Percentiles rank a stretch among this genome's conserved stretches.
Conservation (phyloP, 2,797 vertebrate genomes). For the Sparus aurata region DNA sequence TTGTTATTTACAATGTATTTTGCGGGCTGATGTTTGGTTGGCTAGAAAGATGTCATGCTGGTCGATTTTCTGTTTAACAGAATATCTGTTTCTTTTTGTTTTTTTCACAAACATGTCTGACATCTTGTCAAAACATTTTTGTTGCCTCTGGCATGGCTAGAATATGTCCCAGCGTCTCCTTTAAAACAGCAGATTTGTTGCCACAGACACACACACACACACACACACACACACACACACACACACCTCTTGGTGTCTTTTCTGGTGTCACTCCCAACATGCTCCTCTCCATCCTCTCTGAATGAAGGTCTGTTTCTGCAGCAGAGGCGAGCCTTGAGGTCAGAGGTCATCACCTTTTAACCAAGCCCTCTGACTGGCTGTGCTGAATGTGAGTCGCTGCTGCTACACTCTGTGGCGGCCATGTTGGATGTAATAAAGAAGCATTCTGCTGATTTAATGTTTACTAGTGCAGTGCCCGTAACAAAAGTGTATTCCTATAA, state of each 20-base stretch:
- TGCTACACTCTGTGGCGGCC: background rate
- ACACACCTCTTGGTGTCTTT: background rate
- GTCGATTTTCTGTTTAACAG: too few relatives aligned
- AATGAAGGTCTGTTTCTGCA: conserved; percentile 37
- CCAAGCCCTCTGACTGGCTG: conserved; percentile 30
- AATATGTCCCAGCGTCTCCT: too few relatives aligned
- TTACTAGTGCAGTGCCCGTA: too few relatives aligned
- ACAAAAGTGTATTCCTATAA: too few relatives aligned
- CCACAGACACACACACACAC: background rate
- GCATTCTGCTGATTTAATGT: background rate
- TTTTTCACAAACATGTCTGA: too few relatives aligned
- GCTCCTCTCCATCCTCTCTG: conserved; percentile 21
- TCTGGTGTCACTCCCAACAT: background rate
- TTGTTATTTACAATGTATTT: too few relatives aligned
- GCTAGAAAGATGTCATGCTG: too few relatives aligned
- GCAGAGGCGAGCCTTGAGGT: conserved; percentile 31
- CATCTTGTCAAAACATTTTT: too few relatives aligned
- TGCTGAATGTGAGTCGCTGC: background rate
- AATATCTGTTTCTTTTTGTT: too few relatives aligned
- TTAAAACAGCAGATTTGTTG: too few relatives aligned
- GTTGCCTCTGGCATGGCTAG: too few relatives aligned
- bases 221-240: conserved; percentile 13
- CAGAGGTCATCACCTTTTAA: conserved; percentile 29
- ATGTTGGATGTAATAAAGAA: background rate
- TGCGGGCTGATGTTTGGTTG: too few relatives aligned